phyloP scores from a whole-genome alignment of 2,888 invertebrate genomes.

The Drosophila multiciliata region DNA sequence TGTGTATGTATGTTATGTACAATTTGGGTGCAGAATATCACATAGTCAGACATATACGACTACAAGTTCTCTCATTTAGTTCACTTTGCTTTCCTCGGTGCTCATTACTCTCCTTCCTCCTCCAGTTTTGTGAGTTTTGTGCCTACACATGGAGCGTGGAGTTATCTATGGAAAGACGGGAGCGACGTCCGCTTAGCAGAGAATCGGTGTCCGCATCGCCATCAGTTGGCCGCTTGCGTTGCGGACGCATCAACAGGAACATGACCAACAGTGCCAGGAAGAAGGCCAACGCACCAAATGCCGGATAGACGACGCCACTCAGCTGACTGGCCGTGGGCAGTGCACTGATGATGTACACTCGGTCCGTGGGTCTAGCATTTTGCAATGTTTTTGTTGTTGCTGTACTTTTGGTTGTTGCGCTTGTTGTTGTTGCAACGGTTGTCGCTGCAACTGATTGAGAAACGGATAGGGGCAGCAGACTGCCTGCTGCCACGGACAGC shows the following conservation, averaged over 20 bases:
- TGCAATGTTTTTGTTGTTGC: conserved; percentile 5
- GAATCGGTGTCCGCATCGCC: conserved; percentile 65
- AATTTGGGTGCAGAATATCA: conserved; percentile 75
- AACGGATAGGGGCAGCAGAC: conserved; percentile 24
- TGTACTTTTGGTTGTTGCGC: conserved; percentile 1
- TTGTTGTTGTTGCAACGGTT: conserved; percentile 10
- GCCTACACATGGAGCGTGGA: conserved; percentile 68
- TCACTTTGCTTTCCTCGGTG: conserved; percentile 15
- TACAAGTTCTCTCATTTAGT: conserved; percentile 60
- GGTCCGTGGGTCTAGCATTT: conserved; percentile 54
- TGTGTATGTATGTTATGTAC: conserved; percentile 57
- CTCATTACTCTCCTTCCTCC: conserved; percentile 2
- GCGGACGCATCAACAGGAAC: conserved; percentile 73
- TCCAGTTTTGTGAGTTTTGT: not conserved
- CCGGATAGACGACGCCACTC: conserved; percentile 72
- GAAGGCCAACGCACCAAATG: conserved; percentile 70
- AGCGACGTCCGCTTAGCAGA: conserved; percentile 58
- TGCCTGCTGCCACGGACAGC: conserved; percentile 43
- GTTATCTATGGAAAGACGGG: conserved; percentile 53
- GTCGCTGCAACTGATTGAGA: conserved; percentile 15
- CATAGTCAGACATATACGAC: conserved; percentile 78
- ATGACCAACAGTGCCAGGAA: conserved; percentile 68
- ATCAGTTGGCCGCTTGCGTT: conserved; percentile 62
- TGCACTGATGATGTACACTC: conserved; percentile 70
- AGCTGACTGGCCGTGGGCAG: conserved; percentile 68